Conservation (phyloP, 2,113 vertebrate species). For the Mus spicilegus region DNA sequence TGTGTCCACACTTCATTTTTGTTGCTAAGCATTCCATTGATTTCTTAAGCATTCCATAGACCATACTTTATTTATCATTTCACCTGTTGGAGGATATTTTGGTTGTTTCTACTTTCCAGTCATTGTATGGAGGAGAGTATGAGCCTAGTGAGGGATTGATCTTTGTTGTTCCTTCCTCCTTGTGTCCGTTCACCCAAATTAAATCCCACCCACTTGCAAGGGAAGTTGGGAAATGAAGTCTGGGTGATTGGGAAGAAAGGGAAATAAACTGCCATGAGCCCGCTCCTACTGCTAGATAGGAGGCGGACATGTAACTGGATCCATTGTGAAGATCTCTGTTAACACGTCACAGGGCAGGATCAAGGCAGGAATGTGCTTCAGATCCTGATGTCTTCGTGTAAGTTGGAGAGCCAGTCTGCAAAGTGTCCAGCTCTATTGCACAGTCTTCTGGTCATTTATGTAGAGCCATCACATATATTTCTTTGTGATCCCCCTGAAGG, state of each 20-base stretch:
- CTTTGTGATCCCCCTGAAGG: not conserved
- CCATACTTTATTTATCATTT: not conserved
- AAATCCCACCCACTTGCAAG: not conserved
- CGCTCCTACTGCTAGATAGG: not conserved
- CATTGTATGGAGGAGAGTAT: not conserved
- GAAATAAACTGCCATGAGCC: not conserved
- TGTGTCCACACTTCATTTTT: not conserved
- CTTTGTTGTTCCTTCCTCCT: not conserved
- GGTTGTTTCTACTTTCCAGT: not conserved
- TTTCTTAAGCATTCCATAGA: not conserved
- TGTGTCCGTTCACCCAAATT: not conserved
- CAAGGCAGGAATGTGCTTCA: not conserved
- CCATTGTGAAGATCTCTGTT: not conserved
- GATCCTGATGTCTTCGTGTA: not conserved
- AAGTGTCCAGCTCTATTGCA: not conserved
- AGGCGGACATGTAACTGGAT: not conserved
- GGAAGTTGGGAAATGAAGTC: constrained; percentile 49
- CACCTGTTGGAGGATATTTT: not conserved
- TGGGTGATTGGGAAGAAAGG: not conserved
- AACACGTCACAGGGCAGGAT: not conserved
- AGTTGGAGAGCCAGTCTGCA: not conserved
- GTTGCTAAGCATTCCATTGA: not conserved
- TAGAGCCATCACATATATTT: not conserved
- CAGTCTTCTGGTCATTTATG: not conserved
- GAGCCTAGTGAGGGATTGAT: constrained; percentile 10